These are phyloP conservation scores for Dendropsophus ebraccatus DNA, from an alignment of 2,113 vertebrate genomes.

Conservation along the genomic window DNA sequence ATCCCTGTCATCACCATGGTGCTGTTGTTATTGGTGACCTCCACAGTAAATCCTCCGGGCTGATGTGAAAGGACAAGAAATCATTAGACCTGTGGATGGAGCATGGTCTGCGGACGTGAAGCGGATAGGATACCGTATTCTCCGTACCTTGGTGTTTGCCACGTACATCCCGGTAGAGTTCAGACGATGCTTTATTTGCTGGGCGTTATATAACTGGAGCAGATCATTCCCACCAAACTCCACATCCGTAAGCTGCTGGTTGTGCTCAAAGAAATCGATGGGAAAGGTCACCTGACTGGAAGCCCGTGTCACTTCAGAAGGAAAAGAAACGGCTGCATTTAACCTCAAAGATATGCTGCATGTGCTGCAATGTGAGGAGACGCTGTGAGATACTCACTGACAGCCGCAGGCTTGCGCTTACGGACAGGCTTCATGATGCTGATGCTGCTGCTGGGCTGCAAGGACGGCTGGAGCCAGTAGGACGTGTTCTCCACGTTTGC, in stretches of 20 bases:
- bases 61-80: constrained; percentile 60
- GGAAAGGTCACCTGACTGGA: constrained; percentile 97
- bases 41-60: constrained; percentile 96
- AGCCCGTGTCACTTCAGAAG: constrained; percentile 83
- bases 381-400: constrained; percentile 77
- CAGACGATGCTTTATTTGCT: constrained; percentile 97
- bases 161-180: constrained; percentile 99
- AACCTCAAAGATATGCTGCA: neutral
- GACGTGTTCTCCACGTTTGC: constrained; percentile 96
- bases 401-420: constrained; percentile 90
- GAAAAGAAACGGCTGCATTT: neutral
- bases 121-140: no score
- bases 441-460: constrained; percentile 95
- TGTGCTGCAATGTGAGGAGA: neutral
- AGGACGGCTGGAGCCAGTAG: constrained; percentile 94
- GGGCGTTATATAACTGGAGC: constrained; percentile 96
- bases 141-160: constrained; percentile 93
- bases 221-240: constrained; percentile 97
- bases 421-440: constrained; percentile 97
- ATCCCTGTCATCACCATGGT: constrained; percentile 99
- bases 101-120: neutral
- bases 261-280: constrained; percentile 99
- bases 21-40: constrained; percentile 93
- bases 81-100: neutral
- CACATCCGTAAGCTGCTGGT: constrained; percentile 96